Base-by-base conservation (phyloP, 1,140 invertebrate genomes). In the Vanessa atalanta region DNA sequence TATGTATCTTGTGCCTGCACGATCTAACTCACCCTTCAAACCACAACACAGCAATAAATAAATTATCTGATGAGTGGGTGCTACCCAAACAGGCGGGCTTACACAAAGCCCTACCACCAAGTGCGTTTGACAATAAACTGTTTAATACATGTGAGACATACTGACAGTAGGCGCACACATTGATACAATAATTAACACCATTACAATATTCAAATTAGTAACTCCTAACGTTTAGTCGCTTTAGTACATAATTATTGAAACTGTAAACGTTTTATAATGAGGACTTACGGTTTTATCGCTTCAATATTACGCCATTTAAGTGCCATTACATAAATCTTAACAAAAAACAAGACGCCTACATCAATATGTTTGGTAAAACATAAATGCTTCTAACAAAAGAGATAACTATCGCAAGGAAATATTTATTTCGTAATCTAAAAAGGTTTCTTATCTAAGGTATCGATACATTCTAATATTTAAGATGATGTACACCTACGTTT, bases 371-470 rank as follows among this genome's bases (percentile, higher is more conserved):
- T 68, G 65, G 20, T 72, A 63, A 66, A 61, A 68, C 48, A 65
- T 48, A 43, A 60, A 66, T 55, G 26, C 72, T 73, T 68, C 72
- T 73, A 73, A 71, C 57, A 66, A 57, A 51, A 48, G 11, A 68
- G 72, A 73, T 73, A 73, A 64, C 20, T 50, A 73, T 73, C 65
- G 37, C 43, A 51, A 26, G 48, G n/a, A 73, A 66, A 51, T 60
- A 47, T 50, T 50, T 48, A 50, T 73, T 68, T 68, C 60, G 57
- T 73, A 73, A 73, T 73, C 65, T 73, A 68, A 73, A 68, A 43
- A 68, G 13, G 55, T 48, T 73, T 73, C 43, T 72, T 73, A 73
- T 73, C 65, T 64, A 73, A 60, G 43, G 64, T 65, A 72, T 55
- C 70, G 60, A 14, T 57, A 57, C 23, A 57, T 57, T 57, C 20